Evolutionary conservation across 2,888 invertebrate species (phyloP).

Genomic region (Cheilosia impressa): DNA sequence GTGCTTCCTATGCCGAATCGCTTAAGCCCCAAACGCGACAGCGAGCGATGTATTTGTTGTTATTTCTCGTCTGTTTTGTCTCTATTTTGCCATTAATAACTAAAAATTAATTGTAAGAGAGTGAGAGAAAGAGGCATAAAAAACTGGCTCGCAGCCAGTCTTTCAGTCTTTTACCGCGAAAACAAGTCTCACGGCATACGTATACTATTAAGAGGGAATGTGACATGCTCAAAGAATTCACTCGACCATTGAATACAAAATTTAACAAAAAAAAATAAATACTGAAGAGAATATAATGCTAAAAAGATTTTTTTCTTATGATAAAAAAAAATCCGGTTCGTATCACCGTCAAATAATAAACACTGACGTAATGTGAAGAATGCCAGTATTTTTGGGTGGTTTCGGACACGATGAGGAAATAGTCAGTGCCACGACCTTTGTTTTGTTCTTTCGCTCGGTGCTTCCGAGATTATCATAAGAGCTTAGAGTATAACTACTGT

Average conservation of each 20-base stretch:
- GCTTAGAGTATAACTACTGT: too few relatives aligned
- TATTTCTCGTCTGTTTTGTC: conserved; percentile 1
- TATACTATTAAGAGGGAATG: conserved; percentile 31
- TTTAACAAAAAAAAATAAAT: not conserved
- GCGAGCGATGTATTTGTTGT: conserved; percentile 10
- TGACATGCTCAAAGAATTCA: conserved; percentile 56
- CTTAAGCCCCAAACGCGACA: conserved; percentile 45
- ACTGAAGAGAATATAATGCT: not conserved
- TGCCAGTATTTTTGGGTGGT: conserved; percentile 2
- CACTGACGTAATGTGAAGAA: conserved; percentile 54
- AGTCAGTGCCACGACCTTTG: conserved; percentile 5
- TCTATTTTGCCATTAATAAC: conserved; percentile 14
- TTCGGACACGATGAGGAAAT: not conserved
- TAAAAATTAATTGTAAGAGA: conserved; percentile 23
- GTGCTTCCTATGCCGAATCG: conserved; percentile 31
- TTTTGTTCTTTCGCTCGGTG: not conserved
- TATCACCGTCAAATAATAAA: conserved; percentile 53
- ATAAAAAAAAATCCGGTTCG: conserved; percentile 2
- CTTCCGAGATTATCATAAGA: not conserved
- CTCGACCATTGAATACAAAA: conserved; percentile 17
- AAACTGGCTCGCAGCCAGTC: conserved; percentile 54
- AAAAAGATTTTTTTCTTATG: not conserved
- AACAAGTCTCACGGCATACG: conserved; percentile 27
- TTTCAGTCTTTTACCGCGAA: not conserved
- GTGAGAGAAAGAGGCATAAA: not conserved